These are phyloP conservation scores for Baronia brevicornis DNA, from an alignment of 2,888 invertebrate genomes.

Conservation along the genomic window DNA sequence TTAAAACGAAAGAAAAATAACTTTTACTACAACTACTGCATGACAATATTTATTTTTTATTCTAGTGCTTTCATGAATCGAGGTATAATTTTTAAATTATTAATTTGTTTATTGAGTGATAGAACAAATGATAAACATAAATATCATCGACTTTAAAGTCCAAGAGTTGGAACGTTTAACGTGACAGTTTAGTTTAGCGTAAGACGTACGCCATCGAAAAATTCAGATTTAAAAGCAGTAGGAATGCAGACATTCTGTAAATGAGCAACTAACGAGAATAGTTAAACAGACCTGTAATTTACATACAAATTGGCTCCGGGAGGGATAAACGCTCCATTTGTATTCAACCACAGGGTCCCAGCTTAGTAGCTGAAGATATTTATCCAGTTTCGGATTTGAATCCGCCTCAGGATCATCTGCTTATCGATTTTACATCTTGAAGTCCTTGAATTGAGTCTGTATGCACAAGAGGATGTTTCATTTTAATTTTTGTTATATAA, in stretches of 20 bases:
- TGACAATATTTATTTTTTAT: too few species aligned
- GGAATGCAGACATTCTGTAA: constrained; percentile 65
- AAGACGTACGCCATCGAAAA: constrained; percentile 26
- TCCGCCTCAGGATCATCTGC: constrained; percentile 28
- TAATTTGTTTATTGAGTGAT: too few species aligned
- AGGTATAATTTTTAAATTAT: too few species aligned
- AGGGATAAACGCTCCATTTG: constrained; percentile 74
- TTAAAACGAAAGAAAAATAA: too few species aligned
- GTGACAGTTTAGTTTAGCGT: constrained; percentile 6
- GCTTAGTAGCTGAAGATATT: constrained; percentile 64
- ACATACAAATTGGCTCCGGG: constrained; percentile 74
- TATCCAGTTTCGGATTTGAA: constrained; percentile 67
- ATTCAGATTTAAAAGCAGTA: constrained; percentile 38
- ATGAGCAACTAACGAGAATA: constrained; percentile 75
- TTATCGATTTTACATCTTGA: constrained; percentile 20
- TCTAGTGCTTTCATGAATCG: too few species aligned
- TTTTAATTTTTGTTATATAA: constrained; percentile 1
- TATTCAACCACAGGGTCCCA: constrained; percentile 67
- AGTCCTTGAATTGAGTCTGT: constrained; percentile 13
- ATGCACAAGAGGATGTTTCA: too few species aligned
- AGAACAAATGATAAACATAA: too few species aligned
- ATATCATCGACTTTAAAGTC: not conserved
- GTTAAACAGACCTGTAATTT: constrained; percentile 71
- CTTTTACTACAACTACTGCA: too few species aligned
- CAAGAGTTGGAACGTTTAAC: constrained; percentile 5